Evolutionary conservation across 64 coral and sea anemone genomes (phyloP).

Genomic region (Montipora foliosa): DNA sequence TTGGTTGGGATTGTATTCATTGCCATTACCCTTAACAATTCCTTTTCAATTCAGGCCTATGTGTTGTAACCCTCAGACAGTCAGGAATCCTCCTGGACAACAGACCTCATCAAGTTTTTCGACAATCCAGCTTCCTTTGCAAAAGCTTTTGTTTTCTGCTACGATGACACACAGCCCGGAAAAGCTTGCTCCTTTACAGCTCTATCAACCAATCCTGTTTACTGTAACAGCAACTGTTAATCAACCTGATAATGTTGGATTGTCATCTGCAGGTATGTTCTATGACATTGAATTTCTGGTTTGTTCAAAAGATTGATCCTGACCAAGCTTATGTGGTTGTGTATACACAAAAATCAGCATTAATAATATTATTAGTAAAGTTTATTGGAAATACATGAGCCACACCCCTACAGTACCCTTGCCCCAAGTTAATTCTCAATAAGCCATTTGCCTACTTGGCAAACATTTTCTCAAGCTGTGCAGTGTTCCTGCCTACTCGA

Average conservation of each 20-base stretch:
- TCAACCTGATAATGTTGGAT: not conserved
- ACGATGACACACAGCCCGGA: slow-evolving; percentile 97
- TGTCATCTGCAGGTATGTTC: slow-evolving; percentile 1
- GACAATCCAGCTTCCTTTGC: slow-evolving; percentile 80
- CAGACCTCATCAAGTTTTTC: slow-evolving; percentile 69
- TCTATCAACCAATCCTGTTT: slow-evolving; percentile 83
- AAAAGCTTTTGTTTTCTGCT: slow-evolving; percentile 96
- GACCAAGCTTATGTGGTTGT: too few relatives aligned
- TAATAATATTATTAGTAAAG: too few relatives aligned
- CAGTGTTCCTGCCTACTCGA: too few relatives aligned
- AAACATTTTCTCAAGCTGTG: too few relatives aligned
- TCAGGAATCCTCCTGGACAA: slow-evolving; percentile 25
- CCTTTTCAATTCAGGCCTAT: not conserved
- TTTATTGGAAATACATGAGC: too few relatives aligned
- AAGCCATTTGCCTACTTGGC: too few relatives aligned
- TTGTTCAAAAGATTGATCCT: too few relatives aligned
- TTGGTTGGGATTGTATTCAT: too few relatives aligned
- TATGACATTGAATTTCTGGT: not conserved
- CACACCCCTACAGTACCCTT: too few relatives aligned
- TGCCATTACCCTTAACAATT: too few relatives aligned
- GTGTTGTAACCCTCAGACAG: slow-evolving; percentile 55
- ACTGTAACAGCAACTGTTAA: slow-evolving; percentile 40
- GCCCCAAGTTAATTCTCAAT: too few relatives aligned
- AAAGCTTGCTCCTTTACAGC: slow-evolving; percentile 85
- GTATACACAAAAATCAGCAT: too few relatives aligned